These are phyloP conservation scores for Cryptoblepharus egeriae DNA, from an alignment of 2,797 vertebrate genomes.

Conservation along the genomic window DNA sequence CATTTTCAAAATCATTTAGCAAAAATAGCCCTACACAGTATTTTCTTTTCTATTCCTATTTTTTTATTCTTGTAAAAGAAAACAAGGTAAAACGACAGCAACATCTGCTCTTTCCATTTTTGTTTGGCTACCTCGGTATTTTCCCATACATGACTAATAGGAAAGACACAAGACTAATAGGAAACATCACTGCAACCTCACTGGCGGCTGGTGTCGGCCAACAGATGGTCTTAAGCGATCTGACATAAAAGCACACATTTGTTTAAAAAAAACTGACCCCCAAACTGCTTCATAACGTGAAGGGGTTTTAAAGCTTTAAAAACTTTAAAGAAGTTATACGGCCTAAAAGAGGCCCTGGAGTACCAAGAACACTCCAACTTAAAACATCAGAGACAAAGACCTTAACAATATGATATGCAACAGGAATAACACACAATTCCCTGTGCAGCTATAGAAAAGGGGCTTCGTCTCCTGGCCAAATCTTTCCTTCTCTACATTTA, in stretches of 20 bases:
- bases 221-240: slow-evolving; percentile 80
- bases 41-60: slow-evolving; percentile 69
- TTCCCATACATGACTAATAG: slow-evolving; percentile 94
- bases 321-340: slow-evolving; percentile 70
- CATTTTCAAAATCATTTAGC: slow-evolving; percentile 41
- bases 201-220: slow-evolving; percentile 79
- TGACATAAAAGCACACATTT: slow-evolving; percentile 80
- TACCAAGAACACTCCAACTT: slow-evolving; percentile 60
- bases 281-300: slow-evolving; percentile 81
- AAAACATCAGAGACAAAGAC: slow-evolving; percentile 73
- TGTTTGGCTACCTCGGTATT: slow-evolving; percentile 87
- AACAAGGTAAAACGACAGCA: slow-evolving; percentile 78
- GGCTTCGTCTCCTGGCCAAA: slow-evolving; percentile 45
- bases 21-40: slow-evolving; percentile 31
- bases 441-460: slow-evolving; percentile 48
- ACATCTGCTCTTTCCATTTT: slow-evolving; percentile 91
- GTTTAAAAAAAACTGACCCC: slow-evolving; percentile 76
- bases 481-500: slow-evolving; percentile 59
- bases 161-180: slow-evolving; percentile 85
- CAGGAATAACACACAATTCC: slow-evolving; percentile 69
- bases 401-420: slow-evolving; percentile 66
- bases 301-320: slow-evolving; percentile 72
- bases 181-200: slow-evolving; percentile 77
- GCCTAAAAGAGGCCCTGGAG: slow-evolving; percentile 66
- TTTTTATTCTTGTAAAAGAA: slow-evolving; percentile 68